Evolutionary conservation across 1,140 invertebrate genomes (phyloP).

Genomic region (Zaprionus davidi): DNA sequence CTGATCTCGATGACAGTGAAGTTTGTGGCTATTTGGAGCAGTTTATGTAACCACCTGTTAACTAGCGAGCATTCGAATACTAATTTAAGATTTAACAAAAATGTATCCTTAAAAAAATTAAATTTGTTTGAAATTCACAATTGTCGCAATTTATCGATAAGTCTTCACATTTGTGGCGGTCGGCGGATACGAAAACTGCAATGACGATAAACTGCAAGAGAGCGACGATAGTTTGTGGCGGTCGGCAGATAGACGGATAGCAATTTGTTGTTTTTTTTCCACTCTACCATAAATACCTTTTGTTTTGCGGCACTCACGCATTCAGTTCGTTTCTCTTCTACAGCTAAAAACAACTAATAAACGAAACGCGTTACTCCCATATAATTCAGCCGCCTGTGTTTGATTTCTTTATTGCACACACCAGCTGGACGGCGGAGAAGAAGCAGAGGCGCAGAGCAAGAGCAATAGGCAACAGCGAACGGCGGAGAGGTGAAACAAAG

Average conservation of each 20-base stretch:
- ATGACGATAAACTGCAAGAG: not conserved
- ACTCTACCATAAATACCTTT: slow-evolving; percentile 57
- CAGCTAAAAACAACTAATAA: slow-evolving; percentile 43
- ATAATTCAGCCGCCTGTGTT: slow-evolving; percentile 33
- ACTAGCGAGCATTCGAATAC: slow-evolving; percentile 32
- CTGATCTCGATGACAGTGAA: slow-evolving; percentile 85
- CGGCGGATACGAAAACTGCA: not conserved
- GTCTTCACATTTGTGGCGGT: not conserved
- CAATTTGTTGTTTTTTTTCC: slow-evolving; percentile 56
- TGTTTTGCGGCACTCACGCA: slow-evolving; percentile 57
- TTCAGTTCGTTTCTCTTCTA: slow-evolving; percentile 55
- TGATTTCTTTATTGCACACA: slow-evolving; percentile 47
- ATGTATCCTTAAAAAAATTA: slow-evolving; percentile 20
- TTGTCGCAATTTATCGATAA: slow-evolving; percentile 8
- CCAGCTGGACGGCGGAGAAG: slow-evolving; percentile 46
- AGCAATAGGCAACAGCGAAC: not conserved
- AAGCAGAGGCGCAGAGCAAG: slow-evolving; percentile 29
- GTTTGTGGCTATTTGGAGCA: slow-evolving; percentile 85
- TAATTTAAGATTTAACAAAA: slow-evolving; percentile 14
- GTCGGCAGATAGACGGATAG: slow-evolving; percentile 21
- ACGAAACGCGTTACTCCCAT: slow-evolving; percentile 37
- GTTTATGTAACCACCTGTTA: slow-evolving; percentile 51
- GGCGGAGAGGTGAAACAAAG: slow-evolving; percentile 72
- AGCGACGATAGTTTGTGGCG: slow-evolving; percentile 31
- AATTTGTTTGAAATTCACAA: slow-evolving; percentile 25